phyloP scores from a whole-genome alignment of 2,113 vertebrate species.

The Podocnemis expansa region DNA sequence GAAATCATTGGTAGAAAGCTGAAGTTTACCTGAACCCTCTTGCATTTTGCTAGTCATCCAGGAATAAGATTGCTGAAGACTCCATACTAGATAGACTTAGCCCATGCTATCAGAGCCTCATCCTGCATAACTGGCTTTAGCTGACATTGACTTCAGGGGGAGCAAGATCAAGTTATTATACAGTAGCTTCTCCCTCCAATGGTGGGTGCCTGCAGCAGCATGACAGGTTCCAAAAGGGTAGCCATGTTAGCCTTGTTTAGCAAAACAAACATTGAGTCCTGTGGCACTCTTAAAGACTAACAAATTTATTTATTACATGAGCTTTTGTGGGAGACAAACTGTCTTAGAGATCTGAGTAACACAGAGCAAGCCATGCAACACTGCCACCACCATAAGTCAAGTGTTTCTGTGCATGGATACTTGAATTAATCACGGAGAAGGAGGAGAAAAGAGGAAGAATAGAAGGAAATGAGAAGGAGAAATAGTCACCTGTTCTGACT shows the following conservation, averaged over 20 bases:
- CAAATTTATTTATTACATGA: too few relatives aligned
- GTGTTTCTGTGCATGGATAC: too few relatives aligned
- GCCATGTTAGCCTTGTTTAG: too few relatives aligned
- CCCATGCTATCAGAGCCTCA: neutral
- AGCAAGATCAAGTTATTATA: neutral
- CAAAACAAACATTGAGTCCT: too few relatives aligned
- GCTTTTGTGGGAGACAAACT: too few relatives aligned
- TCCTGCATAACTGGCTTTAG: neutral
- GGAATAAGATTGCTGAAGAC: slow-evolving; percentile 33
- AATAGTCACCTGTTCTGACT: too few relatives aligned
- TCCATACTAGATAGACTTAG: neutral
- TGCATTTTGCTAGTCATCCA: slow-evolving; percentile 24
- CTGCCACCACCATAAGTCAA: neutral
- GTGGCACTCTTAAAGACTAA: too few relatives aligned
- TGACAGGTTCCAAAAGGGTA: too few relatives aligned
- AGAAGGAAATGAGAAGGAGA: too few relatives aligned
- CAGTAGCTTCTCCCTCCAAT: neutral
- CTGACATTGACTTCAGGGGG: neutral
- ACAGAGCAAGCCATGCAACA: neutral
- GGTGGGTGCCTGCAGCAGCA: neutral
- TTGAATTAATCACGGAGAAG: too few relatives aligned
- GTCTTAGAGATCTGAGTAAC: neutral
- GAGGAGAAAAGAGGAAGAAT: too few relatives aligned
- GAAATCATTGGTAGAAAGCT: neutral
- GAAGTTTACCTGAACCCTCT: slow-evolving; percentile 8